Percentiles rank a stretch among this genome's conserved stretches.
These are phyloP conservation scores for Copidosoma aretas DNA, from an alignment of 2,888 invertebrate species.

Conservation along the genomic window DNA sequence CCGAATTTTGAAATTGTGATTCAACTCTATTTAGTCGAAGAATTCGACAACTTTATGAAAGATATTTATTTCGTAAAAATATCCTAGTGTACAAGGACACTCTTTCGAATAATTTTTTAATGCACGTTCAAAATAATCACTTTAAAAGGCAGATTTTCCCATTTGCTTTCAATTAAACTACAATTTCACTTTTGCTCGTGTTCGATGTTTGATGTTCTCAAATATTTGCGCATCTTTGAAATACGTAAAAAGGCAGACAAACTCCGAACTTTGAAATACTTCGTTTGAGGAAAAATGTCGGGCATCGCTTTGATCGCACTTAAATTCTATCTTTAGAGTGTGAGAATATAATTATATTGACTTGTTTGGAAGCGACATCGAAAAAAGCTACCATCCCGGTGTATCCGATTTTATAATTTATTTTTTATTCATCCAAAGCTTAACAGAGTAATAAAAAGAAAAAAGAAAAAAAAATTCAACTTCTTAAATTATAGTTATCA, in stretches of 20 bases:
- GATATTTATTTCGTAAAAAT: no score
- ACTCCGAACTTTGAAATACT: constrained; percentile 6
- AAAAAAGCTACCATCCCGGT: constrained; percentile 11
- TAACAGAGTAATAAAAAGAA: background rate
- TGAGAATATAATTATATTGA: constrained; percentile 33
- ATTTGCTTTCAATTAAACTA: constrained; percentile 19
- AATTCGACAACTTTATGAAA: no score
- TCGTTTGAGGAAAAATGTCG: constrained; percentile 29
- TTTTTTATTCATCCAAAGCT: no score
- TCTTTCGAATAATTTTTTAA: no score
- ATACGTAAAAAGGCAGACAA: background rate
- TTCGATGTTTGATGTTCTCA: constrained; percentile 26
- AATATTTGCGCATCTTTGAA: constrained; percentile 6
- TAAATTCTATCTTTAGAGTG: constrained; percentile 36
- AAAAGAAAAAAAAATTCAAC: background rate
- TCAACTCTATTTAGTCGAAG: no score
- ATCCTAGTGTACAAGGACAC: no score
- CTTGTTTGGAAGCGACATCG: constrained; percentile 36
- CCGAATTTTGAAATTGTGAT: no score
- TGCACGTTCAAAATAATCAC: constrained; percentile 3
- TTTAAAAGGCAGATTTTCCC: constrained; percentile 15
- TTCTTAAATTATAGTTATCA: background rate
- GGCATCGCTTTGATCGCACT: constrained; percentile 25
- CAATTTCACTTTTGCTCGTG: background rate
- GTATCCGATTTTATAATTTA: no score